Conservation (phyloP, 2,113 vertebrate species). For the Gobiocypris rarus region DNA sequence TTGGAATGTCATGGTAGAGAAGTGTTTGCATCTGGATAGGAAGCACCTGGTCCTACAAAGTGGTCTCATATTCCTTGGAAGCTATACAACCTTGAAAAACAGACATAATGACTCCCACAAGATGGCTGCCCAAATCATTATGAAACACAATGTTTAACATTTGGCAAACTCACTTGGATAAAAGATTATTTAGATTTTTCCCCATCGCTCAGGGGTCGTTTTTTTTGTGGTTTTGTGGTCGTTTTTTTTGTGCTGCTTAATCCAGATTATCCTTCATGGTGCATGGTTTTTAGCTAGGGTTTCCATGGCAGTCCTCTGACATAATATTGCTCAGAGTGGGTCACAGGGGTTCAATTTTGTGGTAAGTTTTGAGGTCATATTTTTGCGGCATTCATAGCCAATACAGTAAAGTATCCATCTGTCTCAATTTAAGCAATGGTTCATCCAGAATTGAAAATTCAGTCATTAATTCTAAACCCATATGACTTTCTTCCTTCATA, state of each 20-base stretch:
- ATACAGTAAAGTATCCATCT: neutral
- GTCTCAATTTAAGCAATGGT: neutral
- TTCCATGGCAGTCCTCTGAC: neutral
- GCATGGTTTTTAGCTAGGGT: neutral
- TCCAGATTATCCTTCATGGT: neutral
- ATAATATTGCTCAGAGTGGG: neutral
- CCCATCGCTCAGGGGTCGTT: neutral
- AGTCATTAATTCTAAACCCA: neutral
- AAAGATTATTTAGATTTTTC: neutral
- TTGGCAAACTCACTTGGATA: neutral
- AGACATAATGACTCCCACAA: neutral
- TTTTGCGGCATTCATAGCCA: neutral
- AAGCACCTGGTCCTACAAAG: neutral
- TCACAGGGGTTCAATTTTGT: neutral
- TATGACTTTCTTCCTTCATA: neutral
- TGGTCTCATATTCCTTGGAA: neutral
- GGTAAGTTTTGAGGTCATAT: neutral
- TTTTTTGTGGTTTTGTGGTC: neutral
- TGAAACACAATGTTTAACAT: slow-evolving; percentile 15
- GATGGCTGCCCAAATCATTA: neutral
- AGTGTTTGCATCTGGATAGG: neutral
- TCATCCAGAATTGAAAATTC: neutral
- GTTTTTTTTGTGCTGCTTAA: neutral
- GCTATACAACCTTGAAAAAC: neutral
- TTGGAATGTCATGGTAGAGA: neutral